Evolutionary conservation across 2,888 invertebrate species (phyloP).

Genomic region (Hyposoter dolosus): DNA sequence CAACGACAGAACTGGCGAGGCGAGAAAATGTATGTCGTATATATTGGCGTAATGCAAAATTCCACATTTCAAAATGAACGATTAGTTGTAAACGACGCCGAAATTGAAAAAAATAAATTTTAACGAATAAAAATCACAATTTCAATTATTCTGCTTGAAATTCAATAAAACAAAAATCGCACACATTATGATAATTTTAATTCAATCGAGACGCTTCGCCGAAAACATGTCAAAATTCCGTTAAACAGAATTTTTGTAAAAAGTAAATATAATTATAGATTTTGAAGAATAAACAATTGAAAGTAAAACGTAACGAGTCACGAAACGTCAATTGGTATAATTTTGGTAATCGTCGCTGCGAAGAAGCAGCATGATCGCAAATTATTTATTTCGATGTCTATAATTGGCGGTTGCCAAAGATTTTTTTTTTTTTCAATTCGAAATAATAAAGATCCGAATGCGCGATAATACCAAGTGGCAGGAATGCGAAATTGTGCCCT

Average conservation of each 20-base stretch:
- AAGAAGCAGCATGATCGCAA: background rate
- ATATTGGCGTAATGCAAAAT: constrained; percentile 18
- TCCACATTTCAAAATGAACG: constrained; percentile 27
- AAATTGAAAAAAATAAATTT: background rate
- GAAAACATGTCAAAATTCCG: background rate
- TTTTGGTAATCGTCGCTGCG: background rate
- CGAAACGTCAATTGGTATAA: background rate
- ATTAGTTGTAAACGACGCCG: background rate
- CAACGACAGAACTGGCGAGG: constrained; percentile 1
- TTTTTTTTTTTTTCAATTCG: background rate
- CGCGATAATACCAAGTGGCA: background rate
- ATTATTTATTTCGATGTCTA: constrained; percentile 7
- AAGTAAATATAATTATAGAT: constrained; percentile 9
- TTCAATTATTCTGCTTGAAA: background rate
- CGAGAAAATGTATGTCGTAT: constrained; percentile 38
- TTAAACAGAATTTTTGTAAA: background rate
- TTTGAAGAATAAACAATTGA: background rate
- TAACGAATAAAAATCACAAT: background rate
- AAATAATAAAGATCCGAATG: background rate
- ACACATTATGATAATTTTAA: background rate
- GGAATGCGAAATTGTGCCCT: background rate
- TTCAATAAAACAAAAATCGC: background rate
- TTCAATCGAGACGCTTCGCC: background rate
- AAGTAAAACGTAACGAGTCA: background rate
- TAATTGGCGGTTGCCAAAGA: background rate